phyloP scores from a whole-genome alignment of 2,113 vertebrate species.

The Pelodiscus sinensis region DNA sequence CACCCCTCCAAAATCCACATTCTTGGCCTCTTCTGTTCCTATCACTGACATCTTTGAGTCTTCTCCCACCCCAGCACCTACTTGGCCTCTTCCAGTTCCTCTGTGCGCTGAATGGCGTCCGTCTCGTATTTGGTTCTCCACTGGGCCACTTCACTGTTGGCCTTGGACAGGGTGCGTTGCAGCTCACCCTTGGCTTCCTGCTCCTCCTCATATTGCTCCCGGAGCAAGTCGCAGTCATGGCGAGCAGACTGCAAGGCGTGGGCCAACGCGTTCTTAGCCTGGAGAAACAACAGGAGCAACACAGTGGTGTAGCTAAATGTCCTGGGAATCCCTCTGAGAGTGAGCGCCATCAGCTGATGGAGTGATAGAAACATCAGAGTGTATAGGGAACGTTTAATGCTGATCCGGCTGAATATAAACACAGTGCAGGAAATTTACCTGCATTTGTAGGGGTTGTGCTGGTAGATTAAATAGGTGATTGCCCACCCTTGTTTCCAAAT shows the following conservation, averaged over 20 bases:
- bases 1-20: neutral
- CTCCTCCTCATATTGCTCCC: conserved; percentile 89
- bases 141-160: conserved; percentile 83
- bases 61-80: conserved; percentile 24
- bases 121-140: conserved; percentile 90
- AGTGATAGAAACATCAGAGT: neutral
- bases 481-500: neutral
- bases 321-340: neutral
- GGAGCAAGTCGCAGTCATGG: conserved; percentile 84
- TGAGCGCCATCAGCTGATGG: neutral
- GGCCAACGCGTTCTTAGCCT: conserved; percentile 87
- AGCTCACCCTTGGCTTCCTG: conserved; percentile 85
- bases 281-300: neutral
- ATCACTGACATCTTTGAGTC: neutral
- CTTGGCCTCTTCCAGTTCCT: conserved; percentile 93
- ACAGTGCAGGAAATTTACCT: neutral
- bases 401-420: neutral
- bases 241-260: conserved; percentile 84
- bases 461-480: neutral
- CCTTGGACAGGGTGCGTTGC: too few species aligned
- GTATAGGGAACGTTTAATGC: neutral
- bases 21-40: neutral
- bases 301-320: neutral
- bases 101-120: conserved; percentile 85
- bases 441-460: neutral